phyloP scores from a whole-genome alignment of 2,888 invertebrate species.

The Drosophila nr. perissopoda region DNA sequence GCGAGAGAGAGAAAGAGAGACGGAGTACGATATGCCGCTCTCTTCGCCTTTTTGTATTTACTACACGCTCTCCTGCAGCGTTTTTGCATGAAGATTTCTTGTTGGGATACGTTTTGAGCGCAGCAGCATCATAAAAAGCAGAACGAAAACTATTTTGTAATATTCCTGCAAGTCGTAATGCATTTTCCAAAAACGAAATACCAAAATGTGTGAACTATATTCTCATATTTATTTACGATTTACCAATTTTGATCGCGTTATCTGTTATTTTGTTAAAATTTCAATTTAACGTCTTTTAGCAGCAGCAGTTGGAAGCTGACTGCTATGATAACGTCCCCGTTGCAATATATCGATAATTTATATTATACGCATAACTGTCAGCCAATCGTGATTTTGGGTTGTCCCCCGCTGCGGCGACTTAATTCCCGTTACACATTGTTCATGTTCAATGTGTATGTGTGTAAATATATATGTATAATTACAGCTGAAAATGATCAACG shows the following conservation, averaged over 20 bases:
- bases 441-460: neutral
- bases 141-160: constrained; percentile 3
- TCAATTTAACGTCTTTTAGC: constrained; percentile 27
- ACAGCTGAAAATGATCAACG: neutral
- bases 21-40: constrained; percentile 10
- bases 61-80: constrained; percentile 59
- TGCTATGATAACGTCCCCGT: constrained; percentile 18
- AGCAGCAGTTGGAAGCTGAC: constrained; percentile 33
- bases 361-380: neutral
- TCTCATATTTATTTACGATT: neutral
- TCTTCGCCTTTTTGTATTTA: constrained; percentile 31
- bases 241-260: neutral
- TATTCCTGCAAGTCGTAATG: constrained; percentile 4
- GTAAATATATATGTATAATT: neutral
- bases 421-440: constrained; percentile 31
- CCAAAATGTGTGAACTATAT: neutral
- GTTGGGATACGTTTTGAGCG: constrained; percentile 18
- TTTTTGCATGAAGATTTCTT: constrained; percentile 46
- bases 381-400: constrained; percentile 8
- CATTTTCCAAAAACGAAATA: neutral
- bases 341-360: constrained; percentile 45
- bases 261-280: neutral
- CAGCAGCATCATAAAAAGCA: constrained; percentile 1
- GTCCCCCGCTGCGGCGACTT: constrained; percentile 25
- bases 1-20: constrained; percentile 12